Evolutionary conservation across 2,888 invertebrate genomes (phyloP), one percentile per base, ranked within the genome.

Genomic region (Diachrysia chrysitis): DNA sequence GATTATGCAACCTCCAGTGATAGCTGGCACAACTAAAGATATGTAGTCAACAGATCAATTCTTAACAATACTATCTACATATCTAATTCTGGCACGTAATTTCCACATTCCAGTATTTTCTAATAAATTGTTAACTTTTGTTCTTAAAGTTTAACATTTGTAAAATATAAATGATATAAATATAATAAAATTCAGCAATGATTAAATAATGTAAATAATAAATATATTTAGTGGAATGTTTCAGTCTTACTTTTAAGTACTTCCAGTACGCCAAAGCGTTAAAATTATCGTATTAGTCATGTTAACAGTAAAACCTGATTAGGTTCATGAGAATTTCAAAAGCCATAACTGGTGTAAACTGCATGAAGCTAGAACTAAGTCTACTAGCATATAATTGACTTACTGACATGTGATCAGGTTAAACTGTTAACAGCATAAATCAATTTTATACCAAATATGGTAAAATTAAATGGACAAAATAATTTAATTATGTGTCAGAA

Each of bases 181-280:
- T 55, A 64, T 55, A 69, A 69, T 63, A n/a, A 42, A 42, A 42
- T 57, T 19, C 70, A 61, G 48, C 42, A 60, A 63, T 51, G 23
- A 61, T 69, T 29, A 58, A 70, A 64, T 63, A 72, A 37, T 63
- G 66, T 75, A 75, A 66, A 73, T 73, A 77, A 79, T 67, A 67
- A 68, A 72, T 69, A 63, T 69, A 71, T 67, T 61, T 79, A 91
- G 85, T 92, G 94, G 93, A 94, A 93, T 93, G 92, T 88, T 82
- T 93, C 93, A 94, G 93, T 93, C 93, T 92, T 90, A 82, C 79
- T 85, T 67, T 65, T 87, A 90, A 91, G 90, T 93, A 93, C 90
- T 89, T 90, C 82, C 58, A 86, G 81, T 84, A 84, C 83, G 63
- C 76, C 56, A 69, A 64, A 78, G 66, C 55, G 60, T 67, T 65